Base-by-base conservation (phyloP, 2,797 vertebrate genomes). In the Sebastes diaconus region DNA sequence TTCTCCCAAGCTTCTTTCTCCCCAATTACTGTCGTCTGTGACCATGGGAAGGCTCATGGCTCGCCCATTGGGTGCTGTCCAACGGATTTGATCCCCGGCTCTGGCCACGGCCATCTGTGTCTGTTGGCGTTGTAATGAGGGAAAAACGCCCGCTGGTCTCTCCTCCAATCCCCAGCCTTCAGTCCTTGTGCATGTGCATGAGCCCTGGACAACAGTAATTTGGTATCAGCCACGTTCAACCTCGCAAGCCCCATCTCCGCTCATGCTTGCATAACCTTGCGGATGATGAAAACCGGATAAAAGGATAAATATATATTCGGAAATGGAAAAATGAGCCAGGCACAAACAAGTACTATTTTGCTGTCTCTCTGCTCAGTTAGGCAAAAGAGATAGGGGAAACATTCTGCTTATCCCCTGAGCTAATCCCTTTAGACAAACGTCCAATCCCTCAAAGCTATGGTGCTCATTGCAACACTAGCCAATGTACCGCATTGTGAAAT, bases 361-460 rank as follows among this genome's bases (percentile, higher is more conserved):
- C 84, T 83, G 84, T 85, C 80, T 73, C 42, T 81, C 74, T 84
- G 79, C 84, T 90, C 84, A 73, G 88, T 91, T 83, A 70, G 85
- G 81, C 85, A 88, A 80, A 88, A 93, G 80, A 87, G 86, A 90
- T 92, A 89, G 18, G 75, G 83, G 78, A 91, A 93, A 85, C 81
- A 86, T 88, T 88, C 79, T 79, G 88, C 87, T 94, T 84, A 93
- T 93, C 88, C 90, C 85, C 83, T 76, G 71, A 85, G 87, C 87
- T 94, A 92, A 94, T 94, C 93, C 92, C 88, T 87, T 93, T 87
- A 90, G 87, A 90, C 88, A 87, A 87, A 90, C 8, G 75, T 90
- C 88, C 90, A 91, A 89, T 93, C 90, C 88, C 88, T 88, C 80
- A 89, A 85, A 91, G 88, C 89, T 39, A 84, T 73, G 78, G 74